A percentile compares a stretch with the other conserved stretches of the same genome.
Evolutionary conservation across 2,797 vertebrate species (phyloP).

Genomic region (Takifugu ocellatus): DNA sequence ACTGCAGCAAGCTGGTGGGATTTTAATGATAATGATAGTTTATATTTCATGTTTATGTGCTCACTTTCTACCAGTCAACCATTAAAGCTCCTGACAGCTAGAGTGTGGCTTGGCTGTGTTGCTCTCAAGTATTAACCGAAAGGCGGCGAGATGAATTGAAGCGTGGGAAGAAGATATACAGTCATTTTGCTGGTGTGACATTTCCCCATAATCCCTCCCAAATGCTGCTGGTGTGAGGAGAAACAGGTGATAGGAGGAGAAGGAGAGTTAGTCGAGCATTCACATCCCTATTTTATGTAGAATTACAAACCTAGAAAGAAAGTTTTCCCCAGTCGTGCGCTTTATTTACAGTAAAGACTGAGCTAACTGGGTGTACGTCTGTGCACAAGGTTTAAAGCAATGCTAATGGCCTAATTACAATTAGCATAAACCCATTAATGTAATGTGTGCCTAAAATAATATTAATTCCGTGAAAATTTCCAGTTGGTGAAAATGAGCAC

Average conservation of each 20-base stretch:
- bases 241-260: conserved; percentile 25
- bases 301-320: no score
- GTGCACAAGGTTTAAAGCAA: conserved; percentile 35
- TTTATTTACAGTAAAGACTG: no score
- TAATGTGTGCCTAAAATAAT: no score
- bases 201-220: conserved; percentile 68
- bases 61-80: conserved; percentile 7
- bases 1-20: no score
- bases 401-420: conserved; percentile 36
- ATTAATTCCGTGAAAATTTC: no score
- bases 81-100: conserved; percentile 12
- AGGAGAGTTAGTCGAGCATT: conserved; percentile 20
- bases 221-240: conserved; percentile 49
- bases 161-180: conserved; percentile 52
- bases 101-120: conserved; percentile 12
- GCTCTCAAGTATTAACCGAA: conserved; percentile 25
- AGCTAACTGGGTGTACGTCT: no score
- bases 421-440: no score
- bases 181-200: conserved; percentile 69
- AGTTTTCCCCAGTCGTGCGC: no score
- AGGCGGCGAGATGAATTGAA: conserved; percentile 38
- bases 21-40: not conserved
- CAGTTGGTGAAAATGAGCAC: no score
- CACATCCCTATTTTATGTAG: conserved; percentile 12
- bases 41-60: not conserved